These are phyloP conservation scores for Tenthredo scrophulariae DNA, from an alignment of 2,888 invertebrate species.

Conservation along the genomic window DNA sequence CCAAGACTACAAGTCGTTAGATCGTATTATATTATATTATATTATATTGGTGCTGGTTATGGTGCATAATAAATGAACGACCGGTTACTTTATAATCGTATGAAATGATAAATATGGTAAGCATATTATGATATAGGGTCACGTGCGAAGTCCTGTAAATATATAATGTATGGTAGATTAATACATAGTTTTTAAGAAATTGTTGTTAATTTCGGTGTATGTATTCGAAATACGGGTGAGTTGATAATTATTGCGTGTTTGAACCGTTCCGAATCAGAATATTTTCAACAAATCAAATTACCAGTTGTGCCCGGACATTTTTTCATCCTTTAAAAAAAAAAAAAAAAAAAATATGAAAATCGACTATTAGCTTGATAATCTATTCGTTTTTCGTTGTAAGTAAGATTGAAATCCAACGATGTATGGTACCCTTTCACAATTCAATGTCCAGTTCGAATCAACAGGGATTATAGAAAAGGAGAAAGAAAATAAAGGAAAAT, in stretches of 20 bases:
- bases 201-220: neutral
- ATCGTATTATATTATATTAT: constrained; percentile 30
- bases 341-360: neutral
- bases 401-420: neutral
- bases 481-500: too few relatives aligned
- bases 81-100: constrained; percentile 43
- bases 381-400: neutral
- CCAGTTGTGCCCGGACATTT: neutral
- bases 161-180: constrained; percentile 16
- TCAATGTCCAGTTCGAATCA: neutral
- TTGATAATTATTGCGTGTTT: neutral
- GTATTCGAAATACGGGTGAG: constrained; percentile 19
- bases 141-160: constrained; percentile 35
- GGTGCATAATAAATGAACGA: constrained; percentile 45
- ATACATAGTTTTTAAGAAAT: neutral
- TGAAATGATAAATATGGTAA: neutral
- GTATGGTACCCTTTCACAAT: neutral
- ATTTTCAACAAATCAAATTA: neutral
- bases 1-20: constrained; percentile 28
- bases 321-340: too few relatives aligned
- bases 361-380: neutral
- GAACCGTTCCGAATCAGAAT: neutral
- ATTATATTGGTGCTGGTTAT: constrained; percentile 53
- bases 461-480: neutral
- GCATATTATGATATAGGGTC: neutral